Base-by-base conservation (phyloP, 2,113 vertebrate species). In the Alligator sinensis region DNA sequence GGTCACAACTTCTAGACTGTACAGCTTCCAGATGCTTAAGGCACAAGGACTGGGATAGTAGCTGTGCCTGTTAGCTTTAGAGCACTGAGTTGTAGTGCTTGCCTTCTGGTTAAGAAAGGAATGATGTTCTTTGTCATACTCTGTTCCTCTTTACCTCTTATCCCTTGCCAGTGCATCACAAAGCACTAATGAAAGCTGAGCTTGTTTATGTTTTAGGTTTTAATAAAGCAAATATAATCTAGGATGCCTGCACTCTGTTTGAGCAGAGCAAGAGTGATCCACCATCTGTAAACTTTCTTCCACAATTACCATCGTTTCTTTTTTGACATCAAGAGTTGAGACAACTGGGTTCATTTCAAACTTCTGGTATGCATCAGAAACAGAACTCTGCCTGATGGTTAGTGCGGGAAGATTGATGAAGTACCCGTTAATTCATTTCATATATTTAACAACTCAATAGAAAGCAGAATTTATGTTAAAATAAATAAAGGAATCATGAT, bases 31-130 rank as follows among this genome's bases (percentile, higher is more conserved):
- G 8, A 34, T 28, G 74, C 18, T 79, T 93, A 60, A 89, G 57
- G 9, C 57, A 87, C n/a, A 54, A 63, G 60, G 70, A 68, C 5
- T 58, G n/a, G 9, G 24, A 18, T 38, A 11, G 63, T 11, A 78
- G 28, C 2, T 57, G 38, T 9, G 38, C 8, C 30, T 28, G 61
- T 79, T 57, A 88, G 63, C 91, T 92, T 77, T 96, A 12, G 84
- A 87, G 9, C 22, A 19, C 19, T 38, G 19, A 72, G 68, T 72
- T 34, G 30, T 54, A 64, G 34, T 4, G 19, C 2, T 75, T 89
- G 28, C 19, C 38, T 85, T 90, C 76, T 60, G 54, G 24, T 76
- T 85, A 78, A 66, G 57, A 89, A 95, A 3, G 14, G 16, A 94
- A 17, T 1, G 25, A 8, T 13, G 68, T 57, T 82, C n/a, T 77